Evolutionary conservation across 2,113 vertebrate species (phyloP).

Genomic region (Hippolais icterina): DNA sequence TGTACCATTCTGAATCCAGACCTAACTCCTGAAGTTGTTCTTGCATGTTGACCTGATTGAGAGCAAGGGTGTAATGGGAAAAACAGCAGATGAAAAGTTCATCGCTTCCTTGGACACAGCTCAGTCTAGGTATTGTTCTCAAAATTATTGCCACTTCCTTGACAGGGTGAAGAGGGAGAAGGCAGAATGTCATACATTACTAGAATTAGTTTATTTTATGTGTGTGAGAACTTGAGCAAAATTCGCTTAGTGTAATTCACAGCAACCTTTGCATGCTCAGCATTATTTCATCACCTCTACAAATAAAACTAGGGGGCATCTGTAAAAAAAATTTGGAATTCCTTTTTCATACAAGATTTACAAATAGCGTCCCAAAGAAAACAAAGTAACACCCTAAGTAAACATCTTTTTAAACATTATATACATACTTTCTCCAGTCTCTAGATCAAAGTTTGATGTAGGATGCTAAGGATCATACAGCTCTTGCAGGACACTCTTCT

Average conservation of each 20-base stretch:
- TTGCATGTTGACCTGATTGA: not conserved
- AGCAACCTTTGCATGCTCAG: not conserved
- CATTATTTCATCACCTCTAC: slow-evolving; percentile 25
- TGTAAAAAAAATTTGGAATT: slow-evolving; percentile 11
- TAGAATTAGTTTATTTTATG: slow-evolving; percentile 10
- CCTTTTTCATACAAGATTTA: slow-evolving; percentile 2
- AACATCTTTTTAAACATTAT: not conserved
- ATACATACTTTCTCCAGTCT: not conserved
- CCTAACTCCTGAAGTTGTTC: not conserved
- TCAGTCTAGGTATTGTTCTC: not conserved
- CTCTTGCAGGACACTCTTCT: not conserved
- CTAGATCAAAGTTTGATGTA: not conserved
- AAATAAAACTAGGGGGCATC: not conserved
- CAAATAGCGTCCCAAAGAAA: not conserved
- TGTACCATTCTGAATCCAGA: slow-evolving; percentile 3
- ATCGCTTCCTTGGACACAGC: not conserved
- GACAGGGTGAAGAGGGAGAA: not conserved
- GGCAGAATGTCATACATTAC: not conserved
- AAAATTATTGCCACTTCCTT: not conserved
- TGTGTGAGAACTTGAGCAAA: slow-evolving; percentile 26
- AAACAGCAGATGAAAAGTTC: not conserved
- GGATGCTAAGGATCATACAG: not conserved
- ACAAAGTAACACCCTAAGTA: not conserved
- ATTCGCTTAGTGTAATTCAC: not conserved
- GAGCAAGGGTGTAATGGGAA: not conserved